Conservation (phyloP, 53 echinoderm and acorn worm species). For the Temnopleurus reevesii region DNA sequence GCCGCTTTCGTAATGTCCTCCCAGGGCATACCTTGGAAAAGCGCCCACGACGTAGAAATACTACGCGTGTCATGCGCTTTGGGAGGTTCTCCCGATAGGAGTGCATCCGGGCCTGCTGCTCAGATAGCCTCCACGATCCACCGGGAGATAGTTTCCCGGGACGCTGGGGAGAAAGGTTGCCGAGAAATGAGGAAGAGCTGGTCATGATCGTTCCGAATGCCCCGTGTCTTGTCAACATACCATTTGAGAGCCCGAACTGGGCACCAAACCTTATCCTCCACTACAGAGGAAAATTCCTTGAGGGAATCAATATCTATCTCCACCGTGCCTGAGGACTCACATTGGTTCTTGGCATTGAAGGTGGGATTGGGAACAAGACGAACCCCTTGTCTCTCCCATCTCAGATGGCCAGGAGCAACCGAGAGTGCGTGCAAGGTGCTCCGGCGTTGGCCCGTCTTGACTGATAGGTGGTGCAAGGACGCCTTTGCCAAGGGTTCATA, state of each 20-base stretch:
- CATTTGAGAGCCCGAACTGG: conserved; percentile 41
- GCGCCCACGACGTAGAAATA: conserved; percentile 59
- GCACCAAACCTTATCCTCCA: conserved; percentile 36
- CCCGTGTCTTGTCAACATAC: neutral
- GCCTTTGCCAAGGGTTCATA: no score
- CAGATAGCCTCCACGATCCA: no score
- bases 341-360: conserved; percentile 28
- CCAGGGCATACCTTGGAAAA: conserved; percentile 55
- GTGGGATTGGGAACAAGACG: neutral
- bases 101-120: no score
- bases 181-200: no score
- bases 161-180: no score
- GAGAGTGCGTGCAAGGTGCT: conserved; percentile 20
- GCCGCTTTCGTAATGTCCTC: conserved; percentile 60
- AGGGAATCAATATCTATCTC: no score
- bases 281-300: no score
- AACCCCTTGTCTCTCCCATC: conserved; percentile 12
- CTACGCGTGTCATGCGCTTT: conserved; percentile 49
- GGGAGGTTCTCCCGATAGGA: no score
- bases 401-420: neutral
- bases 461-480: no score
- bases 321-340: no score
- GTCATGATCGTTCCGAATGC: neutral
- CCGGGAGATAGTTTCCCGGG: no score
- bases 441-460: no score